Conservation (phyloP, 1,140 invertebrate species). For the Hyphantria cunea region DNA sequence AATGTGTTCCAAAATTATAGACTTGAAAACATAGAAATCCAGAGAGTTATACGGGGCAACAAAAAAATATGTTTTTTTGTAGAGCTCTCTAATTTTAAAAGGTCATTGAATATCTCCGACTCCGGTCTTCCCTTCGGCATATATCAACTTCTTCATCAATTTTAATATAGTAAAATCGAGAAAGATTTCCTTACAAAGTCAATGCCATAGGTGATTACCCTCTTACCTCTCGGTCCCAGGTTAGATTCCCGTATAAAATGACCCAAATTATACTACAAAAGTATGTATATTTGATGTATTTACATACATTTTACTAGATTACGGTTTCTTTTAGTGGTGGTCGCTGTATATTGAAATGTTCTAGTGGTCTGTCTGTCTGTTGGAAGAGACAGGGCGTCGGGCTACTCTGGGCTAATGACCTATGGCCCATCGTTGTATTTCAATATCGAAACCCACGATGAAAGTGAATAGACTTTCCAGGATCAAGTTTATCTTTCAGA, state of each 20-base stretch:
- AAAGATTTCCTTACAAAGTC: constrained; percentile 19
- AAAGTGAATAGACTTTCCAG: background rate
- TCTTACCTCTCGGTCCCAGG: constrained; percentile 29
- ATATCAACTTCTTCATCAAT: constrained; percentile 13
- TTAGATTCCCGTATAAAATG: constrained; percentile 51
- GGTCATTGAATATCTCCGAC: no score
- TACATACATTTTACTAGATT: constrained; percentile 12
- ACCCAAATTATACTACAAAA: constrained; percentile 43
- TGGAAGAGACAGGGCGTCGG: background rate
- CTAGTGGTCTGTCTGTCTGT: constrained; percentile 4
- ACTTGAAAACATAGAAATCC: no score
- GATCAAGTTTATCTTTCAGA: no score
- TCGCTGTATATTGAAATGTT: constrained; percentile 2
- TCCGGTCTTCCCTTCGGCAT: background rate
- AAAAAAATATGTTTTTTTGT: no score
- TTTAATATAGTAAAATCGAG: constrained; percentile 2
- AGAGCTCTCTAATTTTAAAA: no score
- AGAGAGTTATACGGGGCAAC: no score
- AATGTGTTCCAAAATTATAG: no score
- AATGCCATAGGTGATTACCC: constrained; percentile 46
- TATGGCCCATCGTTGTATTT: background rate
- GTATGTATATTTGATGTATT: constrained; percentile 22
- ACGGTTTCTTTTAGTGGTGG: background rate
- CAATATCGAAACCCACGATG: background rate
- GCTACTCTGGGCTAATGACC: background rate